phyloP scores from a whole-genome alignment of 2,797 vertebrate species.

The Phyllotis vaccarum region DNA sequence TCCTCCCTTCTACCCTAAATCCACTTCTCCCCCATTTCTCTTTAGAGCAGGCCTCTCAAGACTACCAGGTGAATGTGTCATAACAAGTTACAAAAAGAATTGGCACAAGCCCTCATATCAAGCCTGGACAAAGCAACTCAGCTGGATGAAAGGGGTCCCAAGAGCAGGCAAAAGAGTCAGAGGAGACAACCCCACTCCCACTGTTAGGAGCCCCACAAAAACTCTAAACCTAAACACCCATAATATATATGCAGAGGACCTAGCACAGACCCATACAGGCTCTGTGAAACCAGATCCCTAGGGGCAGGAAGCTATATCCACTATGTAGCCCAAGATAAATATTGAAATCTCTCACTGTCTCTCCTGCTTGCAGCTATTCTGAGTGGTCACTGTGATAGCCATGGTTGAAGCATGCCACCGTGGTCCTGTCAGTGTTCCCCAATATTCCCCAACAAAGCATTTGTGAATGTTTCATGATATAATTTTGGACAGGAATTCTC shows the following conservation, averaged over 20 bases:
- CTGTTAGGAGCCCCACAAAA: background rate
- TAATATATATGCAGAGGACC: background rate
- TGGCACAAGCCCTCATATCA: background rate
- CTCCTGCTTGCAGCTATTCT: background rate
- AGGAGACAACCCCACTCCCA: background rate
- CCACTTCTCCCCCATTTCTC: too few species aligned
- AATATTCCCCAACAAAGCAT: background rate
- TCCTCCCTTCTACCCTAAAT: background rate
- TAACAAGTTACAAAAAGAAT: background rate
- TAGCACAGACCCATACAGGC: background rate
- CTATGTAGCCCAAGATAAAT: background rate
- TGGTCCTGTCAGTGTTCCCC: background rate
- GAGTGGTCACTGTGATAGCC: background rate
- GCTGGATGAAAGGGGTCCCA: background rate
- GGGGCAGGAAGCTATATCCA: background rate
- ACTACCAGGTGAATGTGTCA: too few species aligned
- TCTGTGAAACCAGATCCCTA: background rate
- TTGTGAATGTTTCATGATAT: background rate
- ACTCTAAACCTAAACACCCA: background rate
- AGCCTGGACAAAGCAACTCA: background rate
- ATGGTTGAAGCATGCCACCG: background rate
- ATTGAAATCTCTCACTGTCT: background rate
- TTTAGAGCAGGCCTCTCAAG: background rate
- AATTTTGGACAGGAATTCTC: background rate
- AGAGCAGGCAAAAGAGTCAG: background rate